Percentiles rank a stretch among this genome's conserved stretches.
phyloP scores from a whole-genome alignment of 1,140 invertebrate species.

The Sipha flava region DNA sequence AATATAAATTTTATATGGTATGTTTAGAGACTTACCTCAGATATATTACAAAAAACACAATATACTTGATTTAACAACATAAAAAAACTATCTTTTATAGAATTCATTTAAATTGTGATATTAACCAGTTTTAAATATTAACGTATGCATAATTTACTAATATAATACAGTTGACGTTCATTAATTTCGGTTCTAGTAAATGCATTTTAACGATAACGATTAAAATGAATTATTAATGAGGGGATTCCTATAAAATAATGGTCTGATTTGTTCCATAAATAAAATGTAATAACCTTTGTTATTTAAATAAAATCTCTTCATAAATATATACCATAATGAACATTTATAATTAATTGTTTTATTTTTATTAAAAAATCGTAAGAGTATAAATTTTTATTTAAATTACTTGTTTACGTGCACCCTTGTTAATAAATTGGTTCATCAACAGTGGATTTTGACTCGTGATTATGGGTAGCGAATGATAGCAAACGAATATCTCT shows the following conservation, averaged over 20 bases:
- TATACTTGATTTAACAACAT: not conserved
- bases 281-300: not conserved
- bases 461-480: too few species aligned
- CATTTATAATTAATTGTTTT: not conserved
- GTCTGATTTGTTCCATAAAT: not conserved
- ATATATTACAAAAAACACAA: not conserved
- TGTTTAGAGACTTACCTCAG: too few species aligned
- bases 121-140: not conserved
- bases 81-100: not conserved
- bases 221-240: conserved; percentile 5
- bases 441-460: too few species aligned
- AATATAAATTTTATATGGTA: too few species aligned
- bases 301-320: not conserved
- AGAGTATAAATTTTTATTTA: not conserved
- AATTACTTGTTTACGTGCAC: not conserved
- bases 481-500: too few species aligned
- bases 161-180: not conserved
- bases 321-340: not conserved
- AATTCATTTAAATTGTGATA: not conserved
- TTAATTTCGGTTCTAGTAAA: not conserved
- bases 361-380: not conserved
- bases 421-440: too few species aligned
- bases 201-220: not conserved
- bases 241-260: not conserved
- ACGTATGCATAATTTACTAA: not conserved